Conservation (phyloP, 1,140 invertebrate genomes). For the Orussus abietinus region DNA sequence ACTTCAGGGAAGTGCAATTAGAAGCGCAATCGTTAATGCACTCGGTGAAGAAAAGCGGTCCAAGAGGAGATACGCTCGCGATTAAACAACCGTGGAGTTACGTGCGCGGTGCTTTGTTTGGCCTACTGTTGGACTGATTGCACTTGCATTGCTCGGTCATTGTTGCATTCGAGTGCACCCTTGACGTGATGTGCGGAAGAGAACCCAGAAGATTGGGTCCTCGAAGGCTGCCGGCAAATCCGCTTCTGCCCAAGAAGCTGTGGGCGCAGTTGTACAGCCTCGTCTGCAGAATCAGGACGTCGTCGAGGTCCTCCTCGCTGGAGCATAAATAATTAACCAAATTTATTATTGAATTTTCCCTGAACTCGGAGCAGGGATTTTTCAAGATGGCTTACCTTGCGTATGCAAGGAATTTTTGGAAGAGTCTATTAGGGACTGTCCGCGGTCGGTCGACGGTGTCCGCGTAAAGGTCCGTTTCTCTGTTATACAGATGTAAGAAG, state of each 20-base stretch:
- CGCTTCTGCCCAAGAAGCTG: constrained; percentile 59
- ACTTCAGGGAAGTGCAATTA: neutral
- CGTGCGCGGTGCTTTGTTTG: constrained; percentile 36
- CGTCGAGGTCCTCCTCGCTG: constrained; percentile 64
- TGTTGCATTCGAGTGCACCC: constrained; percentile 45
- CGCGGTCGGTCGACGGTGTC: constrained; percentile 63
- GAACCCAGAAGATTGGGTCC: constrained; percentile 49
- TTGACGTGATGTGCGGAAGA: constrained; percentile 49
- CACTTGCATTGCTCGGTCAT: constrained; percentile 47
- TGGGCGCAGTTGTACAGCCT: constrained; percentile 63
- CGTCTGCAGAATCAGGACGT: constrained; percentile 62
- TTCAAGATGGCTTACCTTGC: constrained; percentile 46
- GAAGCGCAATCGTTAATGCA: too few species aligned
- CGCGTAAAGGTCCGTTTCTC: constrained; percentile 74
- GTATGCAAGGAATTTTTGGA: constrained; percentile 57
- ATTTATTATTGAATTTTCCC: constrained; percentile 6
- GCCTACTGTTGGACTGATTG: constrained; percentile 36
- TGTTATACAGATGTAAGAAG: constrained; percentile 85
- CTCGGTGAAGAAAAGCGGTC: too few species aligned
- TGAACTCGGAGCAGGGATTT: too few species aligned
- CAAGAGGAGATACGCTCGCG: constrained; percentile 13
- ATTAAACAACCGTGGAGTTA: constrained; percentile 25
- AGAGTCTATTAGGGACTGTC: constrained; percentile 58
- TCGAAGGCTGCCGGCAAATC: constrained; percentile 45
- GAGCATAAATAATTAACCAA: constrained; percentile 19